Evolutionary conservation across 2,888 invertebrate species (phyloP).

Genomic region (Ferdinandea cuprea): DNA sequence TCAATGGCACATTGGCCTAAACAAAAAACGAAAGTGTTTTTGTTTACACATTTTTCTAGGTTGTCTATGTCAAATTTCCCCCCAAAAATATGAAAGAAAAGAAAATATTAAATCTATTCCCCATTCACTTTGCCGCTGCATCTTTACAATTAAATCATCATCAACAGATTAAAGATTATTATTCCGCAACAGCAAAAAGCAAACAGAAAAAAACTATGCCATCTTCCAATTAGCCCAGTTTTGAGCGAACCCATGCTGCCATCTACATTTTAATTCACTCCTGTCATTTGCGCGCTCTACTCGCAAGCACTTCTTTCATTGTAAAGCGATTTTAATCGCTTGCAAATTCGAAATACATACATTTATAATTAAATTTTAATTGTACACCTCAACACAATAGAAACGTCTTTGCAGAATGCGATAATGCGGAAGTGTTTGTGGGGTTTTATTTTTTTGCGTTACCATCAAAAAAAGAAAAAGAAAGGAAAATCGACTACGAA

Average conservation of each 20-base stretch:
- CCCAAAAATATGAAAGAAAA: neutral
- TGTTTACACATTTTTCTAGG: slow-evolving; percentile 38
- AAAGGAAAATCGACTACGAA: slow-evolving; percentile 1
- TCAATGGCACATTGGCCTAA: neutral
- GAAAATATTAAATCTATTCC: slow-evolving; percentile 23
- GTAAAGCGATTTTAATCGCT: slow-evolving; percentile 42
- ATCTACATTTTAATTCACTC: slow-evolving; percentile 32
- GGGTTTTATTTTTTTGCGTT: slow-evolving; percentile 18
- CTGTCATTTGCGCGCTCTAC: slow-evolving; percentile 9
- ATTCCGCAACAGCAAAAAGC: slow-evolving; percentile 23
- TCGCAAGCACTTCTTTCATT: neutral
- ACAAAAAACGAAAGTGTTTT: slow-evolving; percentile 26
- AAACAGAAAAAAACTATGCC: slow-evolving; percentile 3
- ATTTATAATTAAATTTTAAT: slow-evolving; percentile 59
- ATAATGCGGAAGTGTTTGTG: slow-evolving; percentile 63
- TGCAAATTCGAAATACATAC: slow-evolving; percentile 44
- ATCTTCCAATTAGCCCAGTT: slow-evolving; percentile 61
- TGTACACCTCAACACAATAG: slow-evolving; percentile 53
- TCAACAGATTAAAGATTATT: slow-evolving; percentile 51
- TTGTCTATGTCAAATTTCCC: neutral
- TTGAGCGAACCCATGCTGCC: slow-evolving; percentile 33
- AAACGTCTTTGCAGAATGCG: slow-evolving; percentile 49
- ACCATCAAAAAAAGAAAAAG: slow-evolving; percentile 18
- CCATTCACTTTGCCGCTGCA: slow-evolving; percentile 10
- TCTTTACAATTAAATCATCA: slow-evolving; percentile 53